phyloP scores from a whole-genome alignment of 1,140 invertebrate genomes.

The Steinernema feltiae region DNA sequence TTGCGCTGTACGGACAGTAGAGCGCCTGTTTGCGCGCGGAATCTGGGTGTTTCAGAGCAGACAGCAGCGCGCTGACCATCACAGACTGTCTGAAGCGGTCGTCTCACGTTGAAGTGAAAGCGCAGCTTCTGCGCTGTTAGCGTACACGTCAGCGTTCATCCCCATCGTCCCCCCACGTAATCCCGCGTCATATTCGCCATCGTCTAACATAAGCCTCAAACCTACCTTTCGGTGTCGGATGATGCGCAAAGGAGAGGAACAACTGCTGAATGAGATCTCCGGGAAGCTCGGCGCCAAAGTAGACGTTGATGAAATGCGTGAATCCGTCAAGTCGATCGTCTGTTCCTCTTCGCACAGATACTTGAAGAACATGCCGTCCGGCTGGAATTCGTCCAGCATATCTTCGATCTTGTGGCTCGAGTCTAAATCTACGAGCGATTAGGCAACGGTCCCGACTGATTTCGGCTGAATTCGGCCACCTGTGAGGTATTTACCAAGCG shows the following conservation, averaged over 20 bases:
- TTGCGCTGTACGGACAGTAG: no score
- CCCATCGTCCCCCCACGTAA: no score
- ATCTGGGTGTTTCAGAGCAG: no score
- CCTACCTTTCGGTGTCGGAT: conserved; percentile 25
- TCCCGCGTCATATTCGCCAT: no score
- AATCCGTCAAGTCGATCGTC: conserved; percentile 58
- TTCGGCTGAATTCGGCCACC: conserved; percentile 1
- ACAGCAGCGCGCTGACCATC: no score
- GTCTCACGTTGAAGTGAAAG: no score
- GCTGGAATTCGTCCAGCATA: conserved; percentile 55
- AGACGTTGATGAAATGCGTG: conserved; percentile 51
- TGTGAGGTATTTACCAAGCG: neutral
- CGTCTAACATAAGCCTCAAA: no score
- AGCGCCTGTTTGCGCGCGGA: no score
- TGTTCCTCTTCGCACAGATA: conserved; percentile 50
- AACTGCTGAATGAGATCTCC: conserved; percentile 55
- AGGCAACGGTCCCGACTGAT: neutral
- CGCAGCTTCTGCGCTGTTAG: no score
- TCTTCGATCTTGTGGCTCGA: conserved; percentile 54
- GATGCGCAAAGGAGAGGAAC: conserved; percentile 51
- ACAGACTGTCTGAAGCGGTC: no score
- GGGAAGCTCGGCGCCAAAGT: conserved; percentile 55
- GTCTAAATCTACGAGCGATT: conserved; percentile 38
- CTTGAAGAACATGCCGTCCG: conserved; percentile 53
- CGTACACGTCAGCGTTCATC: no score